A percentile compares a stretch with the other conserved stretches of the same genome.
phyloP scores from a whole-genome alignment of 1,140 invertebrate genomes.

The Lucilia cuprina region DNA sequence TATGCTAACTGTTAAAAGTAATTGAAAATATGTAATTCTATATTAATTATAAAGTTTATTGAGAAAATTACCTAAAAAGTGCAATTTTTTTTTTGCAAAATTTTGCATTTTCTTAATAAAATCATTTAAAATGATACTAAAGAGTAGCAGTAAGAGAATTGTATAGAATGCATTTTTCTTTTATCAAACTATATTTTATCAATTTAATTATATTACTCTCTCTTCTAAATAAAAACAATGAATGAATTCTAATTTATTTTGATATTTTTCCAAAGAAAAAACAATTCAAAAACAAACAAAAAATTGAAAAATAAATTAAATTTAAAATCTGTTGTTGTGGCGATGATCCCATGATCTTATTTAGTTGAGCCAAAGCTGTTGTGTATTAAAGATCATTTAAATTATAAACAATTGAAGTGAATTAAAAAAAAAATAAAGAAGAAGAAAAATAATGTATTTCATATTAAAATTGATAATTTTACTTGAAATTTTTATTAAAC shows the following conservation, averaged over 20 bases:
- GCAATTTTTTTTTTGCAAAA: no score
- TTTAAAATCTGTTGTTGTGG: not conserved
- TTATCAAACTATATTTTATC: no score
- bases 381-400: not conserved
- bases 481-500: not conserved
- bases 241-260: not conserved
- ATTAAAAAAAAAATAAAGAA: constrained; percentile 6
- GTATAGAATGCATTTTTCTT: no score
- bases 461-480: constrained; percentile 18
- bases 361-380: not conserved
- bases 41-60: no score
- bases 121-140: no score
- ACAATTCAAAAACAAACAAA: not conserved
- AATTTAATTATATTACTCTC: no score
- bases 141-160: no score
- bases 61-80: no score
- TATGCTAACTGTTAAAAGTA: no score
- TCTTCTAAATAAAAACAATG: no score
- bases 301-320: not conserved
- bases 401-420: not conserved
- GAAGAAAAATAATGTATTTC: not conserved
- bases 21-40: no score
- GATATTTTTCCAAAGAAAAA: not conserved
- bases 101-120: no score
- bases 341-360: not conserved